A percentile compares a stretch with the other conserved stretches of the same genome.
phyloP scores from a whole-genome alignment of 2,113 vertebrate genomes.

The Cinclus mexicanus region DNA sequence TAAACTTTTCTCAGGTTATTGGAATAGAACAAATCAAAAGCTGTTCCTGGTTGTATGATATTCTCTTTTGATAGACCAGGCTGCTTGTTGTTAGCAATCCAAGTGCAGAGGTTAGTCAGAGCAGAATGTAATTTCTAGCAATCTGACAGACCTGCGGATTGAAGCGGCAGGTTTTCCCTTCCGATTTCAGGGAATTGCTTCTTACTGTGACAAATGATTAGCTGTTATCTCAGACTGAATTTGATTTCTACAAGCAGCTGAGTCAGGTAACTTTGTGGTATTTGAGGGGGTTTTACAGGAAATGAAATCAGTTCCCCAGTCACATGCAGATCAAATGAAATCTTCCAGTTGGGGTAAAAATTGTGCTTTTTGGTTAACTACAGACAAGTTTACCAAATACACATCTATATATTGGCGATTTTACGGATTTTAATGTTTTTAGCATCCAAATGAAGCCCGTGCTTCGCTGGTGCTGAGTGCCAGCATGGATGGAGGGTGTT shows the following conservation, averaged over 20 bases:
- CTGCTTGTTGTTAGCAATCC: constrained; percentile 85
- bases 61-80: constrained; percentile 84
- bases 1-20: constrained; percentile 85
- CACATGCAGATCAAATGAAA: constrained; percentile 82
- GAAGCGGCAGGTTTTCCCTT: constrained; percentile 89
- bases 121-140: constrained; percentile 94
- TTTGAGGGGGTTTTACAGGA: constrained; percentile 83
- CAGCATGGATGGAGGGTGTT: not conserved
- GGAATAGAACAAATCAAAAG: constrained; percentile 85
- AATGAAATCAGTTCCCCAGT: constrained; percentile 85
- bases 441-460: fast-evolving
- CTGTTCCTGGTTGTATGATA: constrained; percentile 81
- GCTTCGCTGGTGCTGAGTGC: not conserved
- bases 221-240: constrained; percentile 93
- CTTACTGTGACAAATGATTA: constrained; percentile 98
- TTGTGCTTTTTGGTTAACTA: constrained; percentile 85
- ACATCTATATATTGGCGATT: not conserved
- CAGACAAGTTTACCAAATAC: constrained; percentile 66
- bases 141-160: constrained; percentile 91
- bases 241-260: constrained; percentile 95
- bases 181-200: constrained; percentile 98
- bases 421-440: not conserved
- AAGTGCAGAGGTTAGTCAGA: constrained; percentile 85
- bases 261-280: constrained; percentile 91
- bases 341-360: constrained; percentile 83